Evolutionary conservation across 2,888 invertebrate genomes (phyloP).

Genomic region (Aleiodes testaceus): DNA sequence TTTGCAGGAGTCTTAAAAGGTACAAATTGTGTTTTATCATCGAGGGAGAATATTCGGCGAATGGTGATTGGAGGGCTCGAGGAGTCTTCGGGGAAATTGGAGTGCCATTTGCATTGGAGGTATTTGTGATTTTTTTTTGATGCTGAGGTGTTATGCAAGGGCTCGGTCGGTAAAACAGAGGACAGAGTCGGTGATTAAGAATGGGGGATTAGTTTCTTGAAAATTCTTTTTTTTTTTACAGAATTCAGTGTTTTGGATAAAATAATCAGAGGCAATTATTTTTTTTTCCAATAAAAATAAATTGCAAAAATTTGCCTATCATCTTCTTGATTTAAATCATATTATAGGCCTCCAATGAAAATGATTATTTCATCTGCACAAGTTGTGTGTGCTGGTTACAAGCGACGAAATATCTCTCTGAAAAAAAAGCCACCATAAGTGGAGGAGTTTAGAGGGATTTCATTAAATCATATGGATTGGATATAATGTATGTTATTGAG

Average conservation of each 20-base stretch:
- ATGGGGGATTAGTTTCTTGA: neutral
- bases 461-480: slow-evolving; percentile 74
- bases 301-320: slow-evolving; percentile 4
- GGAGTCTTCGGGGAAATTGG: slow-evolving; percentile 53
- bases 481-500: slow-evolving; percentile 73
- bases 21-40: slow-evolving; percentile 71
- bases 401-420: slow-evolving; percentile 59
- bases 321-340: slow-evolving; percentile 9
- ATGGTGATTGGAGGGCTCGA: slow-evolving; percentile 52
- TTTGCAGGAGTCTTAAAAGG: slow-evolving; percentile 65
- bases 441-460: slow-evolving; percentile 73
- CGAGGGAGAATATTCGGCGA: slow-evolving; percentile 58
- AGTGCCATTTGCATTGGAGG: slow-evolving; percentile 9
- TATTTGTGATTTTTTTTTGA: neutral
- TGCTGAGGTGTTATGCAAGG: too few relatives aligned
- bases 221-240: neutral
- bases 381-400: slow-evolving; percentile 39
- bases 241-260: too few relatives aligned
- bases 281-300: neutral
- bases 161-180: too few relatives aligned
- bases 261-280: neutral
- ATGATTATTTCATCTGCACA: slow-evolving; percentile 43
- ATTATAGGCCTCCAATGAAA: slow-evolving; percentile 10
- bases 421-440: slow-evolving; percentile 51
- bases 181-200: too few relatives aligned